A percentile compares a stretch with the other conserved stretches of the same genome.
phyloP scores from a whole-genome alignment of 2,888 invertebrate species.

The Sipha maydis region DNA sequence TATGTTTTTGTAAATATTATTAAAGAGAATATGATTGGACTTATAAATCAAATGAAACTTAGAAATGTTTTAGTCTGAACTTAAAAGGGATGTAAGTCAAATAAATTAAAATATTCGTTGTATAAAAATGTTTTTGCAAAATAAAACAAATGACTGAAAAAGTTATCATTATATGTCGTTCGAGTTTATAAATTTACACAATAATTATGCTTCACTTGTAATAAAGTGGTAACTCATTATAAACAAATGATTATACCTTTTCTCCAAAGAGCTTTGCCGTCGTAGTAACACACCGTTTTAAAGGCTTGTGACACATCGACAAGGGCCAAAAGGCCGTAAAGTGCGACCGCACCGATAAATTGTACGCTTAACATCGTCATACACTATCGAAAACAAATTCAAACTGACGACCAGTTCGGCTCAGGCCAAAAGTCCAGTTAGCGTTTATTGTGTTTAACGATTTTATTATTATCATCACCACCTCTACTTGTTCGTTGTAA shows the following conservation, averaged over 20 bases:
- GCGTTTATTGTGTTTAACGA: conserved; percentile 7
- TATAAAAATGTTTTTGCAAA: no score
- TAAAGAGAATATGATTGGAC: no score
- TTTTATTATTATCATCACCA: conserved; percentile 13
- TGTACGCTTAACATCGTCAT: conserved; percentile 36
- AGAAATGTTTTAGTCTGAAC: no score
- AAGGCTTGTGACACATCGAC: conserved; percentile 66
- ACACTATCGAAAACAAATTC: conserved; percentile 13
- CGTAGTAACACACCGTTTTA: conserved; percentile 80
- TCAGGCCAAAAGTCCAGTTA: not conserved
- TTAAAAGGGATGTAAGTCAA: no score
- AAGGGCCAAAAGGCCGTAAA: conserved; percentile 42
- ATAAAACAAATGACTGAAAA: no score
- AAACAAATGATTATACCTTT: conserved; percentile 71
- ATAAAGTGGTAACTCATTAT: no score
- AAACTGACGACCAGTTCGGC: not conserved
- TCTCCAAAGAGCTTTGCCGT: conserved; percentile 76
- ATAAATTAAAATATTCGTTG: no score
- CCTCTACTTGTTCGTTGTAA: not conserved
- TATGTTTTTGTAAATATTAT: no score
- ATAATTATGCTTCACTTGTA: no score
- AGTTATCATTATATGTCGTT: no score
- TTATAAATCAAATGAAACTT: no score
- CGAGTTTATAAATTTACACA: no score
- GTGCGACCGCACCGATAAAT: conserved; percentile 34